Percentiles rank a stretch among this genome's conserved stretches.
These are phyloP conservation scores for Salvelinus sp. DNA, from an alignment of 2,113 vertebrate species.

Conservation along the genomic window DNA sequence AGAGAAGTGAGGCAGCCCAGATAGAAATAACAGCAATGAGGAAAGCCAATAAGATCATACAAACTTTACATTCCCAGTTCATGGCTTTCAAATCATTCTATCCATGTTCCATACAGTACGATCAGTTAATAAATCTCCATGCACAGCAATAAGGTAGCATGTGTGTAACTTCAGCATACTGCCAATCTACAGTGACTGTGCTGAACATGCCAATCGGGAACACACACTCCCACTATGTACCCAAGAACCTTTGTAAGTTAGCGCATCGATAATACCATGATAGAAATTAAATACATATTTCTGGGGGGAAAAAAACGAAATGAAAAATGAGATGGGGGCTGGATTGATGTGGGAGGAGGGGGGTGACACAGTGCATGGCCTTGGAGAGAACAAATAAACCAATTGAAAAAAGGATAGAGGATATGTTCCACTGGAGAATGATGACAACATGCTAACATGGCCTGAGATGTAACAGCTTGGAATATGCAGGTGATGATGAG, in stretches of 20 bases:
- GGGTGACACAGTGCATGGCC: constrained; percentile 5
- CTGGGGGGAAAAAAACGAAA: constrained; percentile 28
- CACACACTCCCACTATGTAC: not conserved
- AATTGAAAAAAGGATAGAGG: not conserved
- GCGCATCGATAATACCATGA: constrained; percentile 36
- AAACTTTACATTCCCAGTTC: not conserved
- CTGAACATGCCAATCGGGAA: constrained; percentile 35
- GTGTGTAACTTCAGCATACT: constrained; percentile 24
- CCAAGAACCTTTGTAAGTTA: constrained; percentile 25
- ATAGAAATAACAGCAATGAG: not conserved
- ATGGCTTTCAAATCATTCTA: constrained; percentile 6
- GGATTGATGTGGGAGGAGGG: not conserved
- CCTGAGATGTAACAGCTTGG: not conserved
- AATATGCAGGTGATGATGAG: constrained; percentile 16
- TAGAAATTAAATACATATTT: constrained; percentile 44
- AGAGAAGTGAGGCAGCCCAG: not conserved
- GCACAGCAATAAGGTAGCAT: constrained; percentile 1
- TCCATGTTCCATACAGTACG: constrained; percentile 5
- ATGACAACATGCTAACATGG: constrained; percentile 5
- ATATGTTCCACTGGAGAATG: constrained; percentile 1
- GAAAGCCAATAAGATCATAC: not conserved
- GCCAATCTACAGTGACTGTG: constrained; percentile 36
- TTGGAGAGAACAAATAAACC: not conserved
- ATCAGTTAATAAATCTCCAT: constrained; percentile 7
- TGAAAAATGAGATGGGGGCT: constrained; percentile 18